Evolutionary conservation across 2,113 vertebrate species (phyloP), one percentile per base, ranked within the genome.

Genomic region (Hipposideros armiger): DNA sequence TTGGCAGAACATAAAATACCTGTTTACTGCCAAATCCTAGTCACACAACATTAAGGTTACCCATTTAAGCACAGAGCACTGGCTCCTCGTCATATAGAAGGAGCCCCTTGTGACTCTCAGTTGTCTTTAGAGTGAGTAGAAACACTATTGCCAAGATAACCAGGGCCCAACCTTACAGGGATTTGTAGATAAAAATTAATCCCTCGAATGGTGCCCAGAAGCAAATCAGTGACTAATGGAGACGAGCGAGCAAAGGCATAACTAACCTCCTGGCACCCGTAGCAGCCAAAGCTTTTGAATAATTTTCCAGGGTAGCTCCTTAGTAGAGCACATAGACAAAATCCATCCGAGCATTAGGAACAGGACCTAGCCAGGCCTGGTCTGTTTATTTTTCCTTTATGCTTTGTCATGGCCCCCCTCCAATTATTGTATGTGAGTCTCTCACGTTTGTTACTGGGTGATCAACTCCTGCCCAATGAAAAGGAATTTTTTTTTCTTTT

Each of bases 1-100:
- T 94, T 96, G 97, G 97, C 95, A 97, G 95, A 97, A 96, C 97
- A 97, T 97, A 97, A 98, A 97, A 96, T 96, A 97, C 87, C 94
- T 97, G 97, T 97, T 97, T 98, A 95, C 95, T 95, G 97, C 97
- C 96, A 97, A 97, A 96, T 97, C 95, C 93, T 82, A 95, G 97
- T 97, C 97, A 98, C 95, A 97, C 96, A 95, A 97, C 95, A 97
- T 97, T 98, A 97, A 98, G 91, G 93, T 93, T 96, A 96, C 97
- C 97, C 97, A 88, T 90, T 97, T 97, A 97, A 97, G 90, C 87
- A 81, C 52, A 67, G 69, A 97, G 91, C 77, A 50, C 93, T 89
- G 72, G 81, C 86, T 95, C 94, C 84, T 90, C 76, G 32, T 94
- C 80, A 47, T 91, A 90, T 95, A 80, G 78, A 96, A 91, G 66